These are phyloP conservation scores for Andrena minutula DNA, from an alignment of 2,888 invertebrate genomes.

Conservation along the genomic window DNA sequence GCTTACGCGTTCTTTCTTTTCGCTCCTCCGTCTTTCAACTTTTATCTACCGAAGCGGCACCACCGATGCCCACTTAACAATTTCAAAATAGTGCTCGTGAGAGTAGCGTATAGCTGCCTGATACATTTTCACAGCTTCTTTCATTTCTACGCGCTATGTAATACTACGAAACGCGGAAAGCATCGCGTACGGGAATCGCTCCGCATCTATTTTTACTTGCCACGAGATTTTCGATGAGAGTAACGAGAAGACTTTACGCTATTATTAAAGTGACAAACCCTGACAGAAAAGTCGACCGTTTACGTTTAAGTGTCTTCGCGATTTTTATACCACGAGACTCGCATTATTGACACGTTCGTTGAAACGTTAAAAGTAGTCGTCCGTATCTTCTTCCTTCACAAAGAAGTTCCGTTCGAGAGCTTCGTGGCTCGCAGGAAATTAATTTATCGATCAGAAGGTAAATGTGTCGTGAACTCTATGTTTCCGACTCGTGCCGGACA, in stretches of 20 bases:
- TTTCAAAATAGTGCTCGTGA: slow-evolving; percentile 29
- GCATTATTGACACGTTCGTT: background rate
- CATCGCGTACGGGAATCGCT: background rate
- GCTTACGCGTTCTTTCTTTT: slow-evolving; percentile 30
- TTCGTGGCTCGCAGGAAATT: slow-evolving; percentile 42
- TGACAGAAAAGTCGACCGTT: background rate
- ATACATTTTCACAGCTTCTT: slow-evolving; percentile 4
- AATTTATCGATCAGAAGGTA: slow-evolving; percentile 61
- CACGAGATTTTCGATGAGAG: slow-evolving; percentile 17
- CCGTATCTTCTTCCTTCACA: background rate
- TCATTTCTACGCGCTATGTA: background rate
- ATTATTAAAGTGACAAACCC: background rate
- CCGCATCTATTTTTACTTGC: slow-evolving; percentile 35
- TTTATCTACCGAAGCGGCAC: background rate
- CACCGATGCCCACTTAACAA: background rate
- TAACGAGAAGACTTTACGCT: background rate
- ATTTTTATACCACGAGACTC: too few species aligned
- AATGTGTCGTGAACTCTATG: slow-evolving; percentile 33
- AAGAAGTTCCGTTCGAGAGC: background rate
- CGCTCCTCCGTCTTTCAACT: background rate
- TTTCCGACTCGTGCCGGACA: slow-evolving; percentile 20
- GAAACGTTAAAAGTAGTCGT: background rate
- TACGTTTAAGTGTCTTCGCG: background rate
- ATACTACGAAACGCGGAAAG: slow-evolving; percentile 4
- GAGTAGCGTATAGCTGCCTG: background rate